A percentile compares a stretch with the other conserved stretches of the same genome.
These are phyloP conservation scores for Proteles cristata DNA, from an alignment of 2,113 vertebrate genomes.

Conservation along the genomic window DNA sequence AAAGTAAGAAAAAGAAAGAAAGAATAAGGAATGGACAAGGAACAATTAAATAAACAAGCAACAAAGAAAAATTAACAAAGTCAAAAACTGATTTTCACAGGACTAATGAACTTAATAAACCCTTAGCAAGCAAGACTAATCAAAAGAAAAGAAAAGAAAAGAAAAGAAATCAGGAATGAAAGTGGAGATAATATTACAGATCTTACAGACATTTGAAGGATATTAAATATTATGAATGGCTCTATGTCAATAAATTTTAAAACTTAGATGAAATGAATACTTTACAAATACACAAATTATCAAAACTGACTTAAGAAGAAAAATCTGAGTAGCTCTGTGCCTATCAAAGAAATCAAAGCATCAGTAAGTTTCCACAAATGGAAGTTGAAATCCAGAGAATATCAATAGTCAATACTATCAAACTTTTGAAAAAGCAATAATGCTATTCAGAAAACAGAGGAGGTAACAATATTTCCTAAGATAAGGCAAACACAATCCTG, in stretches of 20 bases:
- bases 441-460: background rate
- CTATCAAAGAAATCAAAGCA: background rate
- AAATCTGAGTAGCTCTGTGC: background rate
- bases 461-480: background rate
- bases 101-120: background rate
- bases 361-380: conserved; percentile 11
- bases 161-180: background rate
- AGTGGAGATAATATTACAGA: background rate
- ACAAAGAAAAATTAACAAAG: background rate
- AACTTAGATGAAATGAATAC: background rate
- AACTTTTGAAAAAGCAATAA: background rate
- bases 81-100: background rate
- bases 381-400: background rate
- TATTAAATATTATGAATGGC: background rate
- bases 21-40: background rate
- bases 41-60: background rate
- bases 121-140: background rate
- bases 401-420: background rate
- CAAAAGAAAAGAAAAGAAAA: background rate
- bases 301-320: conserved; percentile 3
- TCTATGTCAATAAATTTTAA: background rate
- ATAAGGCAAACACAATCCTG: background rate
- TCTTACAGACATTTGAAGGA: background rate
- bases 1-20: background rate
- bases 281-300: background rate